These are phyloP conservation scores for Drosophila picticornis DNA, from an alignment of 2,888 invertebrate species.

Conservation along the genomic window DNA sequence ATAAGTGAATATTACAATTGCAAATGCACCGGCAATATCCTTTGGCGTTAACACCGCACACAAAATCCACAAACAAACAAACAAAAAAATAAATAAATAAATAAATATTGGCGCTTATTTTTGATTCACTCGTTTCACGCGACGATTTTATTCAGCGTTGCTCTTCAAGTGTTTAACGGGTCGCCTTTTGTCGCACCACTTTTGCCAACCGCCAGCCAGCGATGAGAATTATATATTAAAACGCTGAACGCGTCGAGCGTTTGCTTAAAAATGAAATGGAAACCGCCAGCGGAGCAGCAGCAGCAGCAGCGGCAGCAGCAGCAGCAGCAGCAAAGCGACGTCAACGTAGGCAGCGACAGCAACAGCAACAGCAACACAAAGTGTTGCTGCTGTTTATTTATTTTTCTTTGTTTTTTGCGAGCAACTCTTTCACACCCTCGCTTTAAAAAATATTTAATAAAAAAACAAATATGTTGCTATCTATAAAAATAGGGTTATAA, in stretches of 20 bases:
- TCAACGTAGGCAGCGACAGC: conserved; percentile 9
- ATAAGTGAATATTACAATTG: background rate
- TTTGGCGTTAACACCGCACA: background rate
- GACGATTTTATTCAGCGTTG: conserved; percentile 4
- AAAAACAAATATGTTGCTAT: background rate
- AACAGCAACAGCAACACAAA: conserved; percentile 4
- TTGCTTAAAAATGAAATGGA: conserved; percentile 84
- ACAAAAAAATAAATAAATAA: background rate
- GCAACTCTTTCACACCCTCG: conserved; percentile 40
- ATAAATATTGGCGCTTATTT: background rate
- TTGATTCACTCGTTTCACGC: conserved; percentile 15
- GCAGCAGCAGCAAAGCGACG: conserved; percentile 2
- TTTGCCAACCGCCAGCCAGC: conserved; percentile 78
- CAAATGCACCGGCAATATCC: conserved; percentile 21
- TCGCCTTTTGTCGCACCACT: conserved; percentile 24
- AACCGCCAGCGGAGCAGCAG: conserved; percentile 58
- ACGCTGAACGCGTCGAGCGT: conserved; percentile 74
- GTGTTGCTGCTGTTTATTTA: conserved; percentile 20
- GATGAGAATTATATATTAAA: conserved; percentile 83
- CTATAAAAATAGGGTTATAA: background rate
- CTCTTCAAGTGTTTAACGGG: conserved; percentile 13
- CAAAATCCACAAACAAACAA: conserved; percentile 14
- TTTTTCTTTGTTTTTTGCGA: conserved; percentile 25
- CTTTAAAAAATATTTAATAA: background rate
- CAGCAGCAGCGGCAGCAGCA: conserved; percentile 18